Percentiles rank a stretch among this genome's conserved stretches.
Evolutionary conservation across 1,140 invertebrate species (phyloP).

Genomic region (Lepidurus couesii): DNA sequence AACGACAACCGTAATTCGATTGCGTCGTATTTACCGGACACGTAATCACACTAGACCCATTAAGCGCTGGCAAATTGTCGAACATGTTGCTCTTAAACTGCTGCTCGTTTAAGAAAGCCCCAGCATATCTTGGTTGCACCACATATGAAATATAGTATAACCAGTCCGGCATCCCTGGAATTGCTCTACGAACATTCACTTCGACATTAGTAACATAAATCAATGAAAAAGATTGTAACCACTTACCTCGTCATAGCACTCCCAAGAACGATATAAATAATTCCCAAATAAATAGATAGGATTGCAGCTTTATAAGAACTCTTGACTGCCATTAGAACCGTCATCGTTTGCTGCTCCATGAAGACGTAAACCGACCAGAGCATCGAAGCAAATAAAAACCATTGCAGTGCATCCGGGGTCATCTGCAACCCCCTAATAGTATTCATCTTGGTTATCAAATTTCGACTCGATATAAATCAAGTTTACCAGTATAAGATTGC

Average conservation of each 20-base stretch:
- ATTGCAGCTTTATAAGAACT: conserved; percentile 66
- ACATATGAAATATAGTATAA: conserved; percentile 70
- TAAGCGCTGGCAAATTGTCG: conserved; percentile 33
- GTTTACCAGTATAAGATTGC: conserved; percentile 69
- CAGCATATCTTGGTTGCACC: conserved; percentile 68
- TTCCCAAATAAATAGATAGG: conserved; percentile 65
- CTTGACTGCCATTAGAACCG: conserved; percentile 72
- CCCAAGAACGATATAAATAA: conserved; percentile 64
- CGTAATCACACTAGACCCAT: conserved; percentile 37
- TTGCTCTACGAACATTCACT: conserved; percentile 40
- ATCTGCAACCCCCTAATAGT: conserved; percentile 25
- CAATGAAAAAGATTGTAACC: not conserved
- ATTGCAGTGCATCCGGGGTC: conserved; percentile 27
- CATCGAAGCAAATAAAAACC: conserved; percentile 44
- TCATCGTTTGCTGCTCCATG: conserved; percentile 75
- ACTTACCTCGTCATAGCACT: conserved; percentile 70
- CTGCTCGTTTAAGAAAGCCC: conserved; percentile 61
- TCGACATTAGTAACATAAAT: not conserved
- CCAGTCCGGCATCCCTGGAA: conserved; percentile 64
- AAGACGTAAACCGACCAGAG: conserved; percentile 57
- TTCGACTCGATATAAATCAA: not conserved
- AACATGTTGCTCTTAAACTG: conserved; percentile 51
- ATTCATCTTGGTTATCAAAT: no score
- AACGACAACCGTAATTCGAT: conserved; percentile 53
- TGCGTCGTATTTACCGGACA: conserved; percentile 27